phyloP scores from a whole-genome alignment of 1,140 invertebrate species.

The Holcopasites calliopsidis region DNA sequence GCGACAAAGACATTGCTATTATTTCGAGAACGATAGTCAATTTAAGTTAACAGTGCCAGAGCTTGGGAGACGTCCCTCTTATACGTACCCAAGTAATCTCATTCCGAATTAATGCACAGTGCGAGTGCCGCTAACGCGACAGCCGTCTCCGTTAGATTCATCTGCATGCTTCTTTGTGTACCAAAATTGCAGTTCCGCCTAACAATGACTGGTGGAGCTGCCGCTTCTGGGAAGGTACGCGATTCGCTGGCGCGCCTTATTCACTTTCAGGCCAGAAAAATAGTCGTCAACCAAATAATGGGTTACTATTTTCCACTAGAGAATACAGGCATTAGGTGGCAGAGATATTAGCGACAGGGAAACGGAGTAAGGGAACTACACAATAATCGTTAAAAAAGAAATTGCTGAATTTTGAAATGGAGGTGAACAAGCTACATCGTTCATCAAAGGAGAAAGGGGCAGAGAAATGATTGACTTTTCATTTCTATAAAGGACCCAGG shows the following conservation, averaged over 20 bases:
- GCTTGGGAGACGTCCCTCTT: constrained; percentile 48
- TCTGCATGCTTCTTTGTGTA: constrained; percentile 49
- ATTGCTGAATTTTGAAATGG: too few species aligned
- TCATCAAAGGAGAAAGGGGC: too few species aligned
- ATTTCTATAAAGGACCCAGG: too few species aligned
- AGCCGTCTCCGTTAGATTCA: constrained; percentile 45
- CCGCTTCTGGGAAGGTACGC: background rate
- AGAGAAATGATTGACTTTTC: too few species aligned
- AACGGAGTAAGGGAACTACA: too few species aligned
- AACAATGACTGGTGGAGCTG: constrained; percentile 39
- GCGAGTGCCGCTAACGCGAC: constrained; percentile 49
- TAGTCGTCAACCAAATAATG: background rate
- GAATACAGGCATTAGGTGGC: background rate
- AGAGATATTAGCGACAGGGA: too few species aligned
- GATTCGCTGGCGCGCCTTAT: constrained; percentile 21
- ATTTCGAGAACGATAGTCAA: constrained; percentile 68
- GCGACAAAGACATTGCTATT: constrained; percentile 63
- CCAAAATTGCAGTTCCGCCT: constrained; percentile 51
- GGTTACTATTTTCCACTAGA: background rate
- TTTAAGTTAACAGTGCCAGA: constrained; percentile 66
- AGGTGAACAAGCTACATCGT: background rate
- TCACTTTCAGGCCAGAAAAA: constrained; percentile 7
- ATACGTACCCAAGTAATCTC: constrained; percentile 64
- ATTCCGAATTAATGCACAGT: constrained; percentile 62
- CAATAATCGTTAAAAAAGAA: too few species aligned